Conservation (phyloP, 2,113 vertebrate species). For the Tonatia bakeri region DNA sequence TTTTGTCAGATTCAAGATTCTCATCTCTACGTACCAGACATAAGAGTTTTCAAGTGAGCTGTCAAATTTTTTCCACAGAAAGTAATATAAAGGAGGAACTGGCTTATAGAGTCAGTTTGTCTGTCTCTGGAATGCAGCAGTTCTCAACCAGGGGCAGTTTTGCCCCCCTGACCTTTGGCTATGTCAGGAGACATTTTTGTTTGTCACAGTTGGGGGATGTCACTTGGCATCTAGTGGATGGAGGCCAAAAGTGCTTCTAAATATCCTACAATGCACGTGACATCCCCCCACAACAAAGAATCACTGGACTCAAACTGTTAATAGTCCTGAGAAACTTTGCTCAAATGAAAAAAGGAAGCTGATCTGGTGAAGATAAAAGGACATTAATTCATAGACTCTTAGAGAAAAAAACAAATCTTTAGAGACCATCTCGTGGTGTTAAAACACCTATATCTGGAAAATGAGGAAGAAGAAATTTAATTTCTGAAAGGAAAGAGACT, state of each 20-base stretch:
- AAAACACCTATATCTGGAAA: not conserved
- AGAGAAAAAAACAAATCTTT: not conserved
- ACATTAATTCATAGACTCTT: not conserved
- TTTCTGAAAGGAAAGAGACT: slow-evolving; percentile 20
- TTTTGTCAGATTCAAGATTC: slow-evolving; percentile 6
- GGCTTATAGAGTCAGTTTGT: not conserved
- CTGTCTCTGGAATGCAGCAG: not conserved
- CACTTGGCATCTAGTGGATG: not conserved
- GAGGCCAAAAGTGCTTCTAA: not conserved
- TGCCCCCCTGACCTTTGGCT: not conserved
- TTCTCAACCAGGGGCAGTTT: not conserved
- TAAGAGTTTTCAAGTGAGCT: not conserved
- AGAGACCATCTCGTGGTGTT: not conserved
- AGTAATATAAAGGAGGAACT: not conserved
- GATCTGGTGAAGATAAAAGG: not conserved
- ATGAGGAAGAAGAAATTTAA: not conserved
- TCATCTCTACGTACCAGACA: not conserved
- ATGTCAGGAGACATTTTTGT: not conserved
- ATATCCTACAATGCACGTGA: not conserved
- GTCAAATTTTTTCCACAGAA: not conserved
- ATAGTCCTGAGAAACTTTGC: not conserved
- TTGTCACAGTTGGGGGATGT: not conserved
- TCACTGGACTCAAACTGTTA: not conserved
- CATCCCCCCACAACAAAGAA: not conserved
- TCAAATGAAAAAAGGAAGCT: not conserved